A percentile compares a stretch with the other conserved stretches of the same genome.
phyloP scores from a whole-genome alignment of 35 echinoderm and acorn worm species.

The Diadema setosum region DNA sequence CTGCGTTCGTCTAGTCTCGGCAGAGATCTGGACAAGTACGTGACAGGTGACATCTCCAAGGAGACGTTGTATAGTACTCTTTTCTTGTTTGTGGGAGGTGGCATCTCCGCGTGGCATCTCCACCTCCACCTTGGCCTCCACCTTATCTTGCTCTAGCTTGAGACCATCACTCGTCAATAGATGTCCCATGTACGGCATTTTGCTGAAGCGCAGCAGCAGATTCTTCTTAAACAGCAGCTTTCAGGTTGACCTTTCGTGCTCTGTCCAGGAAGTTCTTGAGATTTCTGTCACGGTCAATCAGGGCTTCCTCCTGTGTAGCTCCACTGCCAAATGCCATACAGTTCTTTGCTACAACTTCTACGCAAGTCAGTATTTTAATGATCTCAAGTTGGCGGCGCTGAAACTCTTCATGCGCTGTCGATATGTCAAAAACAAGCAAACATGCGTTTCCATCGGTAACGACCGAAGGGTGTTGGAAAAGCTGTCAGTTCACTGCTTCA shows the following conservation, averaged over 20 bases:
- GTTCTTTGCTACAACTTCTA: constrained; percentile 32
- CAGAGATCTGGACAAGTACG: background rate
- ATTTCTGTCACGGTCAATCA: background rate
- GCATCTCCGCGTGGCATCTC: no score
- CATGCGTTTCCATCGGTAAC: constrained; percentile 55
- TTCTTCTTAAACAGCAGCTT: constrained; percentile 15
- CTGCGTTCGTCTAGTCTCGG: background rate
- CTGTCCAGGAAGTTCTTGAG: background rate
- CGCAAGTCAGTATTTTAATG: background rate
- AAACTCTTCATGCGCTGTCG: constrained; percentile 42
- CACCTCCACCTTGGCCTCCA: background rate
- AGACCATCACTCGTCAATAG: background rate
- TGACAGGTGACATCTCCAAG: constrained; percentile 34
- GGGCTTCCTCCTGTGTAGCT: background rate
- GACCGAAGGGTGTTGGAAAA: constrained; percentile 40
- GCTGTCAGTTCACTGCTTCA: constrained; percentile 30
- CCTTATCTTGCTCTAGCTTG: constrained; percentile 12
- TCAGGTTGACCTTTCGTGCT: constrained; percentile 2
- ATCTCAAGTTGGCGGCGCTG: constrained; percentile 35
- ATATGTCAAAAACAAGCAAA: constrained; percentile 47
- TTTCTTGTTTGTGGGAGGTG: no score
- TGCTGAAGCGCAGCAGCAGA: background rate
- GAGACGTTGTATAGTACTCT: background rate
- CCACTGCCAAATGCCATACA: constrained; percentile 21
- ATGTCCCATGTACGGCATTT: constrained; percentile 45